Conservation (phyloP, 1,140 invertebrate genomes). For the Oreohelix idahoensis region DNA sequence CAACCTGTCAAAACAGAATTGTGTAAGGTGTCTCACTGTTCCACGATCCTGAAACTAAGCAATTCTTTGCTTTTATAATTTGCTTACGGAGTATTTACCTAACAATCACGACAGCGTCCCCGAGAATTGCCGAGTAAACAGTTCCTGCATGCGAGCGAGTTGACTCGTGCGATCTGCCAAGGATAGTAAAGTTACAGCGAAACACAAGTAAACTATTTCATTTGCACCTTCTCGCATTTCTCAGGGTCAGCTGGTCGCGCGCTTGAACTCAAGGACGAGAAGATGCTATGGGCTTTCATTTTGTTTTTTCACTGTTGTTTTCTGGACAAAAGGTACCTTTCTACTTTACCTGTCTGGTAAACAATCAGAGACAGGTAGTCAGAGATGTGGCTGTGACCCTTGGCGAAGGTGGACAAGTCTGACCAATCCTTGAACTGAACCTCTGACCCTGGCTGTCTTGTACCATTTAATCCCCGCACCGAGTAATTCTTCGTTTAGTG, state of each 20-base stretch:
- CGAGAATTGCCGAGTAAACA: neutral
- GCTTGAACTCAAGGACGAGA: neutral
- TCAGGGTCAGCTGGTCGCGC: neutral
- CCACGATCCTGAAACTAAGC: too few species aligned
- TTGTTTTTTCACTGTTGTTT: neutral
- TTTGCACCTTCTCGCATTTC: neutral
- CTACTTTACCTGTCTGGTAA: slow-evolving; percentile 2
- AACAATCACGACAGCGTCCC: neutral
- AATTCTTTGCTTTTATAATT: neutral
- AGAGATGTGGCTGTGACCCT: neutral
- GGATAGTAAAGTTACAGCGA: neutral
- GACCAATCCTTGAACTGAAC: neutral
- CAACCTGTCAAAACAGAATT: too few species aligned
- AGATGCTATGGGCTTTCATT: neutral
- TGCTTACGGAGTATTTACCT: neutral
- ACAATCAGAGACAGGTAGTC: neutral
- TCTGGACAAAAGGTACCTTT: neutral
- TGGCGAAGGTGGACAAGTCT: neutral
- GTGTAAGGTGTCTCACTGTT: too few species aligned
- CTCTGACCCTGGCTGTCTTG: neutral
- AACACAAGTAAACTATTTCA: neutral
- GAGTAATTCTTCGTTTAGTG: neutral
- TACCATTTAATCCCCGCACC: slow-evolving; percentile 3
- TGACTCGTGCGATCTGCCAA: neutral
- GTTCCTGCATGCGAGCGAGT: neutral